Conservation (phyloP, 2,113 vertebrate species). For the Glareola pratincola region DNA sequence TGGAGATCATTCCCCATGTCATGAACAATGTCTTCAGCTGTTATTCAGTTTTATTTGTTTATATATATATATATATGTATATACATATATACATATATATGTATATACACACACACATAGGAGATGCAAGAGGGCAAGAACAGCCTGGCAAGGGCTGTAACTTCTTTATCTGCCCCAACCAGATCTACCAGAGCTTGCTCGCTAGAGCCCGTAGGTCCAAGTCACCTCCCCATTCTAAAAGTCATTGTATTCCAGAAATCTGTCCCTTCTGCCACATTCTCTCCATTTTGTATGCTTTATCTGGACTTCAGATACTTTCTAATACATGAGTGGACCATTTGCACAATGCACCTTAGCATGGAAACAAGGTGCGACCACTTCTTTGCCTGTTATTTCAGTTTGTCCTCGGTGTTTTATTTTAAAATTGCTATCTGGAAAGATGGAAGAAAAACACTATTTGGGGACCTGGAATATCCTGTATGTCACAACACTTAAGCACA, state of each 20-base stretch:
- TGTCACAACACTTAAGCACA: neutral
- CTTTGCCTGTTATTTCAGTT: neutral
- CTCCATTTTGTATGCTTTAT: neutral
- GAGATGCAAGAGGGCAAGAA: neutral
- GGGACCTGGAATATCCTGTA: neutral
- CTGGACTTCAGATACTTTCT: neutral
- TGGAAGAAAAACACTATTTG: neutral
- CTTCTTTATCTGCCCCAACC: neutral
- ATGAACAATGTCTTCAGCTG: neutral
- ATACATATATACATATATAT: no score
- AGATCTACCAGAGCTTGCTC: neutral
- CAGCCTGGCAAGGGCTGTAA: neutral
- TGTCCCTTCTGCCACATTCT: neutral
- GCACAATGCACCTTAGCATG: accelerated
- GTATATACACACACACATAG: no score
- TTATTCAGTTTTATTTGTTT: no score
- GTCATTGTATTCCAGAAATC: neutral
- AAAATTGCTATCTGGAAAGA: neutral
- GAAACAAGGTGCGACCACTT: neutral
- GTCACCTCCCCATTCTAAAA: neutral
- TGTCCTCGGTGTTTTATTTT: neutral
- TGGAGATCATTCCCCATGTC: accelerated
- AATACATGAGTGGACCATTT: neutral
- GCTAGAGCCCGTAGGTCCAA: neutral
- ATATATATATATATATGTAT: no score